Evolutionary conservation across 2,888 invertebrate genomes (phyloP), one percentile per base, ranked within the genome.

Genomic region (Erebia palarica): DNA sequence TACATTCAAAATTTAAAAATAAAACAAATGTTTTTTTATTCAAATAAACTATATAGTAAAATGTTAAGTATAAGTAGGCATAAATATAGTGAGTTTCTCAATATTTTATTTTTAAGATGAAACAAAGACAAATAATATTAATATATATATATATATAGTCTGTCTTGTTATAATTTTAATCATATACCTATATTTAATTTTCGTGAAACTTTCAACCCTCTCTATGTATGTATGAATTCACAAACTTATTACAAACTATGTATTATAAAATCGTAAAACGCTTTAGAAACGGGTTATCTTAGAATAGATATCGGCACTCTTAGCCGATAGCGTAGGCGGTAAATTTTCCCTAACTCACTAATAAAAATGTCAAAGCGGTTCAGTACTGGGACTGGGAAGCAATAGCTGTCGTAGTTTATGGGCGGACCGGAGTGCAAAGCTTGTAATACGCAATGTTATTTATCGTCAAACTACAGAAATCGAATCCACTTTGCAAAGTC

Each of bases 341-440:
- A 66, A 66, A 66, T 66, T 66, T 58, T 57, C 66, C 44, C 66
- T 5, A 66, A 66, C 57, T 44, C 65, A 27, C 66, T 21, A 66
- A 57, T 66, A 66, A 66, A 66, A 66, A 66, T 66, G 66, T 58
- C 66, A 47, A n/a, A 57, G 44, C 55, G 66, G 66, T 66, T 66
- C 66, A 66, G 57, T 66, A 44, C 66, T 57, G 57, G 66, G 66
- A 44, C 44, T 58, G 57, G 21, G 47, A 58, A 66, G 66, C 66
- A 66, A 58, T 66, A 57, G 57, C 66, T 66, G 66, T 66, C 66
- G 18, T 44, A 57, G 55, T 66, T 66, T 58, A 58, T 66, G 47
- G 16, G 42, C 47, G 66, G 18, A 16, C 44, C 5, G 42, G 16
- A 44, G 61, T 61, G 61, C 44, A 21, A 49, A 63, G 49, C 49